These are phyloP conservation scores for Ylistrum balloti DNA, from an alignment of 1,140 invertebrate species.

Conservation along the genomic window DNA sequence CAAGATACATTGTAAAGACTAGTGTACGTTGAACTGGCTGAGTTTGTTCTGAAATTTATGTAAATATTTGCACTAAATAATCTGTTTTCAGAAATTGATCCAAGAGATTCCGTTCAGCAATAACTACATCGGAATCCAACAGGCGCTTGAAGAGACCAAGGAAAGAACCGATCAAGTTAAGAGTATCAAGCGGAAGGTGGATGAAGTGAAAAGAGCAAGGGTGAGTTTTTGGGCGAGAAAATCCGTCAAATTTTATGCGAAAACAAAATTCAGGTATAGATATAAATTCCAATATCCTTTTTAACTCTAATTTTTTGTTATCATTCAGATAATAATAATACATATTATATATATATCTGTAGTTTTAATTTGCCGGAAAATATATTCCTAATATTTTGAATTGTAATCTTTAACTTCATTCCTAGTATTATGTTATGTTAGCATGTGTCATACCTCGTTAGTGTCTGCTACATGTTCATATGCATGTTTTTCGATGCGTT, in stretches of 20 bases:
- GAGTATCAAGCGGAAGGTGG: conserved; percentile 68
- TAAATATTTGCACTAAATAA: background rate
- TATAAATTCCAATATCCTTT: background rate
- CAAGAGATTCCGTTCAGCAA: conserved; percentile 66
- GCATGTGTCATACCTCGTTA: background rate
- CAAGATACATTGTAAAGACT: too few species aligned
- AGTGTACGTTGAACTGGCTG: too few species aligned
- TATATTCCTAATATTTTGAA: background rate
- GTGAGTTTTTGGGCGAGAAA: background rate
- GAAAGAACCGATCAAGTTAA: conserved; percentile 63
- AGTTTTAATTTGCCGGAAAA: background rate
- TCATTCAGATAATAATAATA: background rate
- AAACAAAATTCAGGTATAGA: background rate
- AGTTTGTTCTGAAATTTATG: too few species aligned
- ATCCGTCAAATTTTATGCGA: background rate
- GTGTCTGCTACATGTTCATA: background rate
- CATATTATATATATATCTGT: background rate
- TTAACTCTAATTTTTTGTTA: too few species aligned
- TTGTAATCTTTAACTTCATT: background rate
- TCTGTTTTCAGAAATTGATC: conserved; percentile 64
- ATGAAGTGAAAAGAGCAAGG: conserved; percentile 72
- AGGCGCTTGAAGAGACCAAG: conserved; percentile 70
- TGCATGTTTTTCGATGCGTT: background rate
- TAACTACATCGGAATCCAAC: conserved; percentile 74
- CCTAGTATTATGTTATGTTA: background rate